Evolutionary conservation across 1,140 invertebrate genomes (phyloP).

Genomic region (Augochlora pura): DNA sequence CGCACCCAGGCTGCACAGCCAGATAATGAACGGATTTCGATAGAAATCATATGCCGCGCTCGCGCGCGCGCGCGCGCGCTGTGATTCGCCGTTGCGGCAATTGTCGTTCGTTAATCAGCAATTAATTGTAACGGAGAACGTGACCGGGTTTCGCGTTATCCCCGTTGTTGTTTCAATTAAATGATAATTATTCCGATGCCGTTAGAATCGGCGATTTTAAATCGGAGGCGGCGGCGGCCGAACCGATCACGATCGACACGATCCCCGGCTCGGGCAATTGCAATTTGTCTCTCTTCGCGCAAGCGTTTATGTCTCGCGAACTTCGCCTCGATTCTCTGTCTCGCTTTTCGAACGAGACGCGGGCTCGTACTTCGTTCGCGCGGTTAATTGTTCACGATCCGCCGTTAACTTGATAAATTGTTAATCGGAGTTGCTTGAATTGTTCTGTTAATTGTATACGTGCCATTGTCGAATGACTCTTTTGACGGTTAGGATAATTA

Average conservation of each 20-base stretch:
- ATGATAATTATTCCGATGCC: slow-evolving; percentile 12
- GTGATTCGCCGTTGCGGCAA: slow-evolving; percentile 42
- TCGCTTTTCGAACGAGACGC: too few relatives aligned
- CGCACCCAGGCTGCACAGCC: slow-evolving; percentile 18
- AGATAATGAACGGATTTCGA: slow-evolving; percentile 52
- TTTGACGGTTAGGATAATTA: too few relatives aligned
- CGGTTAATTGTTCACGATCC: too few relatives aligned
- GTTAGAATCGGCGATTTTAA: slow-evolving; percentile 19
- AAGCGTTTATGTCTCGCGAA: background rate
- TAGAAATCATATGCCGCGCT: slow-evolving; percentile 56
- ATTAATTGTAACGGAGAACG: slow-evolving; percentile 51
- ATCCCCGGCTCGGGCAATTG: background rate
- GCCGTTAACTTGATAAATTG: too few relatives aligned
- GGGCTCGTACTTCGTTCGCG: too few relatives aligned
- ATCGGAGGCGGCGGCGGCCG: background rate
- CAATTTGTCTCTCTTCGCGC: background rate
- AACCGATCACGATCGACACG: background rate
- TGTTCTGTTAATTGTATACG: too few relatives aligned
- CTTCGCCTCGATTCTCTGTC: background rate
- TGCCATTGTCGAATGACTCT: too few relatives aligned
- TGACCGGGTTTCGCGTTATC: background rate
- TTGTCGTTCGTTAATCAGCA: slow-evolving; percentile 58
- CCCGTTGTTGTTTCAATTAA: slow-evolving; percentile 32
- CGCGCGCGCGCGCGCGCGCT: too few relatives aligned
- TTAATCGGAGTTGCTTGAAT: too few relatives aligned